Evolutionary conservation across 64 coral and sea anemone species (phyloP), one percentile per base, ranked within the genome.

Genomic region (Actinia tenebrosa): DNA sequence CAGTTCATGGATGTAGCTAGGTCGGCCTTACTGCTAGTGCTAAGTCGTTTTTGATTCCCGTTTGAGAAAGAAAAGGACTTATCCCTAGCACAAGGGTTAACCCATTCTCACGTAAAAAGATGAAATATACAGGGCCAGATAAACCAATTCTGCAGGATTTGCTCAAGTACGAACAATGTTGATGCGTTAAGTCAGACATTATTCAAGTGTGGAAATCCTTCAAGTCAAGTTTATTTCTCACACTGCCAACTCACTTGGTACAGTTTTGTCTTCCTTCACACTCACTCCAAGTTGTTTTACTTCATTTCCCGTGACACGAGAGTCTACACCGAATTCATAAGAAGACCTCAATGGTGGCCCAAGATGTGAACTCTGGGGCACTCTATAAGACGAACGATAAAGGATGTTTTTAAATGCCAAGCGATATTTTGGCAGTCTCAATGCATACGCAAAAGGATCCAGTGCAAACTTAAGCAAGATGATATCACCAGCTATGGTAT

Each of bases 391-490:
- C 69, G 69, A 75, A 15, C 27, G 69, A 42, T 14, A 18, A 7
- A 81, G 79, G 46, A 81, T 81, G 22, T 19, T 50, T 52, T 80
- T 83, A 3, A 89, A 64, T 16, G 88, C 88, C 68, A 44, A 68
- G 52, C 88, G 78, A 23, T 89, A 89, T 19, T 89, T 80, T 60
- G 80, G 26, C 4, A 89, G 79, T 16, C 88, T 44, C 61, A 60
- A 69, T 3, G 88, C 88, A 43, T 89, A 89, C 14, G 81, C 50
- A 5, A 89, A 64, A 17, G 88, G 88, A 69, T 89, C 88, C 18
- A 89, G 60, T 9, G 88, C 79, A 89, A 89, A 89, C 61, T 89
- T 89, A 26, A 89, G 17, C n/a, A 89, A 55, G 20, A 89, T 37
- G 11, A 89, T 0, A 54, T 71, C 78, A 27, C 10, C n/a, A 17